phyloP scores from a whole-genome alignment of 2,797 vertebrate species.

The Anableps anableps region DNA sequence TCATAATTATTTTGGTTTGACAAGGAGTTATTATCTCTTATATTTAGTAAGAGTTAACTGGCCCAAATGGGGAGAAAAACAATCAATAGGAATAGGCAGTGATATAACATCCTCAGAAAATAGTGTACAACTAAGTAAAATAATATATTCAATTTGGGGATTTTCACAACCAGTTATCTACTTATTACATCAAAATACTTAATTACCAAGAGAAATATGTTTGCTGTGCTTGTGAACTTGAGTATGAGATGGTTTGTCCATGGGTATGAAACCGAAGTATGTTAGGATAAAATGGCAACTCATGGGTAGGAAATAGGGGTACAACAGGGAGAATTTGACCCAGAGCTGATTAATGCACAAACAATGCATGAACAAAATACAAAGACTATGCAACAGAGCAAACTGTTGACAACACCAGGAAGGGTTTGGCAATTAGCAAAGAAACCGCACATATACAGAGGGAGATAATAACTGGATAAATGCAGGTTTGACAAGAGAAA shows the following conservation, averaged over 20 bases:
- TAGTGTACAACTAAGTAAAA: too few species aligned
- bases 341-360: background rate
- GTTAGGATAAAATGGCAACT: background rate
- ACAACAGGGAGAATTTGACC: background rate
- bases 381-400: background rate
- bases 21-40: too few species aligned
- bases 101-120: too few species aligned
- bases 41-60: too few species aligned
- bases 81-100: too few species aligned
- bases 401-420: background rate
- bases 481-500: background rate
- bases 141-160: too few species aligned
- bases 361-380: background rate
- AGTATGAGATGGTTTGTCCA: background rate
- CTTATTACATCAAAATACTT: background rate
- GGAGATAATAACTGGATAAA: background rate
- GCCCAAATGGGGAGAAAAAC: too few species aligned
- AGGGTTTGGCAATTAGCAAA: background rate
- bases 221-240: background rate
- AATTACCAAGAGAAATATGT: too few species aligned
- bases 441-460: background rate
- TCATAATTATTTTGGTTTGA: background rate
- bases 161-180: background rate
- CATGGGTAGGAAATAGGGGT: background rate
- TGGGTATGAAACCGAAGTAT: background rate